Conservation (phyloP, 1,140 invertebrate genomes). For the Riptortus pedestris region DNA sequence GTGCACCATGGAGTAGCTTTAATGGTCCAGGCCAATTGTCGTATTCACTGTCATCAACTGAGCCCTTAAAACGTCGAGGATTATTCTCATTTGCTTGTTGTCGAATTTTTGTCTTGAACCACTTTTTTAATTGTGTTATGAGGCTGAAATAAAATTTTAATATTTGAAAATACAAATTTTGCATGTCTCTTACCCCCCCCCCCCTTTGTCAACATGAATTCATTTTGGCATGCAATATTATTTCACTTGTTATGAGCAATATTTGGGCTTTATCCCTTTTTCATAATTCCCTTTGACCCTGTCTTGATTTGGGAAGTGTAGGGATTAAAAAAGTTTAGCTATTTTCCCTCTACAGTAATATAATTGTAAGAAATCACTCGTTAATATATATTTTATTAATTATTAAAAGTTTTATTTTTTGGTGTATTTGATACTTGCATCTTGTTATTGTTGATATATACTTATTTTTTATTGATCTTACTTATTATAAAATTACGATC, state of each 20-base stretch:
- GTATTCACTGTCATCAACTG: conserved; percentile 64
- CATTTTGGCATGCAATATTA: background rate
- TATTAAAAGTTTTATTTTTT: no score
- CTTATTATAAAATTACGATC: no score
- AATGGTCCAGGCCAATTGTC: conserved; percentile 65
- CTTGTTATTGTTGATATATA: no score
- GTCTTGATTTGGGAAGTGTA: no score
- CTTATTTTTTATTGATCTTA: no score
- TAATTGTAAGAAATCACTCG: no score
- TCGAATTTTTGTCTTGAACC: conserved; percentile 67
- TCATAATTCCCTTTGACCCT: no score
- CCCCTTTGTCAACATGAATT: background rate
- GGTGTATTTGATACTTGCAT: no score
- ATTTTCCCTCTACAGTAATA: no score
- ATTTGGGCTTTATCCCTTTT: no score
- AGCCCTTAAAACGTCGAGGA: conserved; percentile 49
- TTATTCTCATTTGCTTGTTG: conserved; percentile 57
- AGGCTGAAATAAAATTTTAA: conserved; percentile 41
- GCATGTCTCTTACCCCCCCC: background rate
- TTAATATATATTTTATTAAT: no score
- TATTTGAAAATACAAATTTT: conserved; percentile 7
- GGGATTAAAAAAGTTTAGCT: no score
- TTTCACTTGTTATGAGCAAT: background rate
- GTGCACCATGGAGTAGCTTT: conserved; percentile 55
- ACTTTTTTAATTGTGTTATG: conserved; percentile 66